Percentiles rank a stretch among this genome's conserved stretches.
Evolutionary conservation across 2,797 vertebrate species (phyloP).

Genomic region (Parauchenoglanis punctatus): DNA sequence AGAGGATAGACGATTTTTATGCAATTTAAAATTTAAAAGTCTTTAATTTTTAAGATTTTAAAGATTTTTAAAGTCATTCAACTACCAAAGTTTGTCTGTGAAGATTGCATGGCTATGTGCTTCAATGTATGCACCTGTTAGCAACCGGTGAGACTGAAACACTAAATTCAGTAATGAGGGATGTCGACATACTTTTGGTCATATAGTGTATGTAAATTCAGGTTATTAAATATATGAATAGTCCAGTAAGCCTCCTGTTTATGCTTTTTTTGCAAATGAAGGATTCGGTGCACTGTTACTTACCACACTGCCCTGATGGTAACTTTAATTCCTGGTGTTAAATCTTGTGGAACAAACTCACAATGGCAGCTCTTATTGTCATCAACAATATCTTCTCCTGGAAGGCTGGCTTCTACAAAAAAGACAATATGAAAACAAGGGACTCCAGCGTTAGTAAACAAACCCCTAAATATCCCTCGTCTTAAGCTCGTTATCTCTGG

Average conservation of each 20-base stretch:
- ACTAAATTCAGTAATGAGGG: background rate
- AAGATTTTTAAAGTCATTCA: background rate
- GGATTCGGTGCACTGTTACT: slow-evolving; percentile 54
- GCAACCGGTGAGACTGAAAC: background rate
- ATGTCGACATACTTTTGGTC: background rate
- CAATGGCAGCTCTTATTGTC: slow-evolving; percentile 97
- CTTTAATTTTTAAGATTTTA: too few species aligned
- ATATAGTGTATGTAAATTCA: background rate
- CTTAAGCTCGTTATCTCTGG: slow-evolving; percentile 40
- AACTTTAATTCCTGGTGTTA: slow-evolving; percentile 94
- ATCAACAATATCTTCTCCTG: slow-evolving; percentile 89
- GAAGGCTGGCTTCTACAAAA: slow-evolving; percentile 87
- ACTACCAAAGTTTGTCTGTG: background rate
- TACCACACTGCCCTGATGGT: slow-evolving; percentile 97
- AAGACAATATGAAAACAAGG: slow-evolving; percentile 54
- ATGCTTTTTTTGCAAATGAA: background rate
- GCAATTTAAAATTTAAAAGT: too few species aligned
- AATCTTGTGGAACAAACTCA: slow-evolving; percentile 92
- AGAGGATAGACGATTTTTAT: background rate
- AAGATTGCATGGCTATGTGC: background rate
- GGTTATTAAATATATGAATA: background rate
- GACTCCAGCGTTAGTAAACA: slow-evolving; percentile 48
- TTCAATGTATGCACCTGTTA: background rate
- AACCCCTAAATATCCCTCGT: slow-evolving; percentile 27
- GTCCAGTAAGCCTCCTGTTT: background rate